phyloP scores from a whole-genome alignment of 2,113 vertebrate genomes.

The Toxotes jaculatrix region DNA sequence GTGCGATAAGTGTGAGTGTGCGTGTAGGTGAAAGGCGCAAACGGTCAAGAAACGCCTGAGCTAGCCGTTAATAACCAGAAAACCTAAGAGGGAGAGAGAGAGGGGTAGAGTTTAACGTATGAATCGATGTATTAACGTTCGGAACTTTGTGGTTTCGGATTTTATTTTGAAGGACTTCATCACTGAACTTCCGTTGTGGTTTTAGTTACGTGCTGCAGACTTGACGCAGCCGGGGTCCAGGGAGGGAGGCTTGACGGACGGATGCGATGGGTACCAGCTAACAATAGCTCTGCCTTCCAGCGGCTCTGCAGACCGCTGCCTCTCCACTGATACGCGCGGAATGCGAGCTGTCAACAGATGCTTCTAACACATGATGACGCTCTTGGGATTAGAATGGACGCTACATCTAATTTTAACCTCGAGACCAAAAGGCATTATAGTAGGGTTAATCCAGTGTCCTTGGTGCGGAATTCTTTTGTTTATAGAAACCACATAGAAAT shows the following conservation, averaged over 20 bases:
- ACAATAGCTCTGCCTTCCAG: conserved; percentile 82
- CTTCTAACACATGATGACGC: conserved; percentile 92
- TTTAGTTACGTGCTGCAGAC: not conserved
- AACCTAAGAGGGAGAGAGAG: no score
- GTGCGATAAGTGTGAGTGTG: no score
- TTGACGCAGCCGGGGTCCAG: conserved; percentile 1
- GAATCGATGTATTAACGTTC: not conserved
- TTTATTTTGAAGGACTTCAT: conserved; percentile 32
- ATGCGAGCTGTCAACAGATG: conserved; percentile 99
- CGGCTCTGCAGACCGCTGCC: conserved; percentile 87
- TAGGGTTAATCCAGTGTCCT: conserved; percentile 87
- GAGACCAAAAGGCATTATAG: conserved; percentile 84
- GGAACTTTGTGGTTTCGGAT: no score
- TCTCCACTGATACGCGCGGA: conserved; percentile 91
- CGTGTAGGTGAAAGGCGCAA: not conserved
- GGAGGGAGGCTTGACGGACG: conserved; percentile 76
- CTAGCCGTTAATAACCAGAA: no score
- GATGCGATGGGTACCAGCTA: conserved; percentile 85
- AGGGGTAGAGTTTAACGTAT: not conserved
- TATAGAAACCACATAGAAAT: conserved; percentile 76
- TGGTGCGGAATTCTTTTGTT: conserved; percentile 85
- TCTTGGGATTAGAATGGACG: conserved; percentile 90
- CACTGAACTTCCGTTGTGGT: not conserved
- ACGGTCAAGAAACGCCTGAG: not conserved
- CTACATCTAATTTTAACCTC: conserved; percentile 92